A percentile compares a stretch with the other conserved stretches of the same genome.
Evolutionary conservation across 2,888 invertebrate genomes (phyloP).

Genomic region (Meliscaeva auricollis): DNA sequence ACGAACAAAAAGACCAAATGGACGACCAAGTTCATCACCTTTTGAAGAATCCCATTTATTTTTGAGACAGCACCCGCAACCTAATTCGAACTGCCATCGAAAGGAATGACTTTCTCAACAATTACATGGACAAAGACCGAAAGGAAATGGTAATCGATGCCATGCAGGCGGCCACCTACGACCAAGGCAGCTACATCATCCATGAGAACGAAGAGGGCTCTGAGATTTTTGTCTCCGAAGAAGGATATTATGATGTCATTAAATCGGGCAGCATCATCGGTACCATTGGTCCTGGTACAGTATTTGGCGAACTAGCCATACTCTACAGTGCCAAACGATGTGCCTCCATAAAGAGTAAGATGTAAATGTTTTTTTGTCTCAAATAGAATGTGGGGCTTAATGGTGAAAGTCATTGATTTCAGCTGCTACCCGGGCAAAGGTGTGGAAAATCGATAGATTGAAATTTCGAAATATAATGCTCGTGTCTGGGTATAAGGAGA

Average conservation of each 20-base stretch:
- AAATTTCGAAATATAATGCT: slow-evolving; percentile 96
- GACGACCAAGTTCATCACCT: neutral
- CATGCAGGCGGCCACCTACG: slow-evolving; percentile 90
- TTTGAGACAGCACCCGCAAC: slow-evolving; percentile 85
- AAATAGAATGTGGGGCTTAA: neutral
- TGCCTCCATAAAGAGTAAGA: slow-evolving; percentile 92
- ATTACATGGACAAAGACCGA: slow-evolving; percentile 90
- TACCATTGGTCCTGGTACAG: slow-evolving; percentile 91
- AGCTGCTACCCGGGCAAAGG: slow-evolving; percentile 91
- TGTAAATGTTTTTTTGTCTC: neutral
- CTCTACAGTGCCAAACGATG: slow-evolving; percentile 96
- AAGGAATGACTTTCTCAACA: slow-evolving; percentile 93
- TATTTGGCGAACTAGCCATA: slow-evolving; percentile 96
- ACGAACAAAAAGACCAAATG: neutral
- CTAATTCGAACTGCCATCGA: slow-evolving; percentile 89
- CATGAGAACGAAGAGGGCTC: slow-evolving; percentile 93
- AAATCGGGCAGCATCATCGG: slow-evolving; percentile 91
- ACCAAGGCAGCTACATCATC: slow-evolving; percentile 89
- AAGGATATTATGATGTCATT: slow-evolving; percentile 94
- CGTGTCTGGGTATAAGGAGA: slow-evolving; percentile 91
- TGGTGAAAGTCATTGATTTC: slow-evolving; percentile 50
- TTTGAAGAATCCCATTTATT: slow-evolving; percentile 22
- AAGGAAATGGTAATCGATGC: slow-evolving; percentile 92
- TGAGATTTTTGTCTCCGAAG: slow-evolving; percentile 93
- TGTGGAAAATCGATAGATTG: slow-evolving; percentile 94